These are phyloP conservation scores for Zele albiditarsus DNA, from an alignment of 2,888 invertebrate species.

Conservation along the genomic window DNA sequence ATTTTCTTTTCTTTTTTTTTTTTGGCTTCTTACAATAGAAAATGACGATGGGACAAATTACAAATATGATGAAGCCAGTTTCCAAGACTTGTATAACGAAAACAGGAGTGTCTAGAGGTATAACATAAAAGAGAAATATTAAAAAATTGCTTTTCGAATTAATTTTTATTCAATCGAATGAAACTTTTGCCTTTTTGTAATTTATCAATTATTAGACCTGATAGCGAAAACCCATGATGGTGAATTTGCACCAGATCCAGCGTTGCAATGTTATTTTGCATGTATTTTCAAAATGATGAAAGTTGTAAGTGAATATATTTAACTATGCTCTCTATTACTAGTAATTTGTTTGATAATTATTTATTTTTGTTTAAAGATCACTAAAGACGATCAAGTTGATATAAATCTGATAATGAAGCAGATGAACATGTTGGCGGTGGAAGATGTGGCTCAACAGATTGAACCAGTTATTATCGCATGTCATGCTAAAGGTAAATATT, in stretches of 20 bases:
- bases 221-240: constrained; percentile 49
- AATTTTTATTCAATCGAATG: background rate
- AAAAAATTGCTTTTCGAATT: background rate
- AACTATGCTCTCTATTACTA: background rate
- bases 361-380: constrained; percentile 61
- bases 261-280: constrained; percentile 74
- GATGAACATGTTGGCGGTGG: constrained; percentile 61
- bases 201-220: constrained; percentile 48
- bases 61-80: constrained; percentile 78
- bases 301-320: constrained; percentile 68
- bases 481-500: constrained; percentile 47
- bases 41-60: constrained; percentile 76
- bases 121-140: constrained; percentile 36
- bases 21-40: constrained; percentile 53
- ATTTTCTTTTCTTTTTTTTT: no score
- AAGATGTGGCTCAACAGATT: constrained; percentile 50
- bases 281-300: constrained; percentile 75
- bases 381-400: constrained; percentile 75
- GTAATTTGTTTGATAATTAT: background rate
- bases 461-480: constrained; percentile 50
- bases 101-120: constrained; percentile 76
- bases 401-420: constrained; percentile 75
- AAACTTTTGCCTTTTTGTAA: background rate
- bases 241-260: constrained; percentile 50
- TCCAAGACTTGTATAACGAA: constrained; percentile 79